Conservation (phyloP, 2,888 invertebrate genomes). For the Bibio marci region DNA sequence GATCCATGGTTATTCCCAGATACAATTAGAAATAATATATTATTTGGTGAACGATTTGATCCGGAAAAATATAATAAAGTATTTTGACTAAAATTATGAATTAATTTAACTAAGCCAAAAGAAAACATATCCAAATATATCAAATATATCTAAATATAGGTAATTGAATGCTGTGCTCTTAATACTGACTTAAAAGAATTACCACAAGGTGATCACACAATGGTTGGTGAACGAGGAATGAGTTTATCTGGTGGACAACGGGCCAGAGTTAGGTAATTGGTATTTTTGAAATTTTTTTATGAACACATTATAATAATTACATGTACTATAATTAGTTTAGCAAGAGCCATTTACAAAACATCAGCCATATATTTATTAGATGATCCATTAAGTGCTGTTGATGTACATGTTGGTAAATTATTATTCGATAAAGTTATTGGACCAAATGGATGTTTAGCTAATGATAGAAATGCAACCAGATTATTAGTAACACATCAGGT, state of each 20-base stretch:
- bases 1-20: conserved; percentile 51
- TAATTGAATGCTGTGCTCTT: conserved; percentile 48
- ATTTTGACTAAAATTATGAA: too few species aligned
- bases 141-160: too few species aligned
- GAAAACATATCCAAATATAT: neutral
- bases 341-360: conserved; percentile 53
- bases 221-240: conserved; percentile 67
- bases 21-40: conserved; percentile 52
- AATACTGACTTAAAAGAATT: conserved; percentile 58
- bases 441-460: conserved; percentile 31
- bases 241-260: conserved; percentile 64
- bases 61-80: conserved; percentile 43
- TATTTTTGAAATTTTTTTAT: too few species aligned
- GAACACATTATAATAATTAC: too few species aligned
- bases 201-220: conserved; percentile 49
- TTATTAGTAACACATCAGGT: conserved; percentile 66
- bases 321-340: too few species aligned
- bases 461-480: conserved; percentile 40
- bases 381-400: conserved; percentile 66
- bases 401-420: conserved; percentile 56
- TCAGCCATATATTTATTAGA: conserved; percentile 62
- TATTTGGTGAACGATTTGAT: conserved; percentile 49
- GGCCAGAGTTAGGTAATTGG: conserved; percentile 38
- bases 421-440: conserved; percentile 57
- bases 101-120: too few species aligned